Evolutionary conservation across 2,797 vertebrate genomes (phyloP).

Genomic region (Glyptemys insculpta): DNA sequence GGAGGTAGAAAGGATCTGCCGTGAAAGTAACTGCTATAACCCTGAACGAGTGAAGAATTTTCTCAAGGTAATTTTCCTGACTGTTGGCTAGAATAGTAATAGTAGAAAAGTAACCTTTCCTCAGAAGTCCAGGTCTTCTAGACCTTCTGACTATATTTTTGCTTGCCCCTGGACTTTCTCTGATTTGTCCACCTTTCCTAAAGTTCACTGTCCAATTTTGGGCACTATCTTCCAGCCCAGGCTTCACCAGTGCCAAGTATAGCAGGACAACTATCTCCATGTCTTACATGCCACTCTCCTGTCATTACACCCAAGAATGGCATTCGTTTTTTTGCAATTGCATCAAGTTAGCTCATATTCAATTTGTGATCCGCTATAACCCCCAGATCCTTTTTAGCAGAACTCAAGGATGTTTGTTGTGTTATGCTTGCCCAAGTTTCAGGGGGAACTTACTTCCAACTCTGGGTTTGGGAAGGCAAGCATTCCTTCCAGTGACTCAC

Average conservation of each 20-base stretch:
- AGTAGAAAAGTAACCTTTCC: too few relatives aligned
- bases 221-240: not conserved
- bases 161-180: too few relatives aligned
- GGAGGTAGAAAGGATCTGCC: conserved; percentile 90
- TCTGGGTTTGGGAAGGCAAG: not conserved
- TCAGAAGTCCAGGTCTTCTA: too few relatives aligned
- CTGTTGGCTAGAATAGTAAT: not conserved
- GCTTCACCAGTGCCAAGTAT: not conserved
- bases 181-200: not conserved
- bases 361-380: too few relatives aligned
- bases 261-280: not conserved
- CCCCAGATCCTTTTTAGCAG: too few relatives aligned
- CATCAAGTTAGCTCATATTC: not conserved
- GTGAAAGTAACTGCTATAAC: conserved; percentile 91
- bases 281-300: not conserved
- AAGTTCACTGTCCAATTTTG: not conserved
- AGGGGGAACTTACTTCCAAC: too few relatives aligned
- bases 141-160: too few relatives aligned
- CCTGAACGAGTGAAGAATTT: conserved; percentile 91
- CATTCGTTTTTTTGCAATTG: not conserved
- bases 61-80: conserved; percentile 81
- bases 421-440: too few relatives aligned
- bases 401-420: too few relatives aligned
- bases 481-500: not conserved
- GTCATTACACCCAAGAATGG: not conserved